A percentile compares a stretch with the other conserved stretches of the same genome.
phyloP scores from a whole-genome alignment of 2,797 vertebrate species.

The Danio jaintianensis region DNA sequence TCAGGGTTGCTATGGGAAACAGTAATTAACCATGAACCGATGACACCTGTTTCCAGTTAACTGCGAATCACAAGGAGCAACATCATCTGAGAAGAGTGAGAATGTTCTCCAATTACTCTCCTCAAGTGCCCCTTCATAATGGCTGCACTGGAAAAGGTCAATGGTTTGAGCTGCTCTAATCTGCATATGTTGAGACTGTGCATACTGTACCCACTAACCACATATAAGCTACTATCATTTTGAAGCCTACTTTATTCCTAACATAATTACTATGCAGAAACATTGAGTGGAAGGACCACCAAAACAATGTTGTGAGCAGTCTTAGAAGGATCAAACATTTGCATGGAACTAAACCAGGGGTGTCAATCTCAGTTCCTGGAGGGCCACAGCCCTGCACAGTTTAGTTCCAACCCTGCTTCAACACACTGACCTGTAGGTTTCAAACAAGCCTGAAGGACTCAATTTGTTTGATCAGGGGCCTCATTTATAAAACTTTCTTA shows the following conservation, averaged over 20 bases:
- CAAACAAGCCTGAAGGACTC: too few species aligned
- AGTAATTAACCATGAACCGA: neutral
- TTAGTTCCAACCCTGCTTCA: too few species aligned
- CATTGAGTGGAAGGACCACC: neutral
- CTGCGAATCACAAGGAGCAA: neutral
- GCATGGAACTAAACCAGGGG: too few species aligned
- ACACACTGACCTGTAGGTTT: too few species aligned
- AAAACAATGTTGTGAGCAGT: too few species aligned
- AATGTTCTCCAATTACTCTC: neutral
- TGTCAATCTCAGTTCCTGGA: too few species aligned
- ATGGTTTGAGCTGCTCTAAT: conserved; percentile 13
- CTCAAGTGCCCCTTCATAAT: neutral
- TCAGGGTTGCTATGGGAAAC: conserved; percentile 19
- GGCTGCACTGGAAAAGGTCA: conserved; percentile 1
- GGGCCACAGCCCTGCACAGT: too few species aligned
- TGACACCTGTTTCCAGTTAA: conserved; percentile 31
- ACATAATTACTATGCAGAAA: neutral
- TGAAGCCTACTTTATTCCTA: neutral
- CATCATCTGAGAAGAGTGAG: neutral
- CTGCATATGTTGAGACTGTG: neutral
- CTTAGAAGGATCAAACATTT: too few species aligned
- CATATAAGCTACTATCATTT: neutral
- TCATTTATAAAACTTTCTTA: too few species aligned
- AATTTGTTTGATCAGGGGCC: too few species aligned
- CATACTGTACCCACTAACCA: too few species aligned